phyloP scores from a whole-genome alignment of 2,113 vertebrate genomes.

The Gallinago media region DNA sequence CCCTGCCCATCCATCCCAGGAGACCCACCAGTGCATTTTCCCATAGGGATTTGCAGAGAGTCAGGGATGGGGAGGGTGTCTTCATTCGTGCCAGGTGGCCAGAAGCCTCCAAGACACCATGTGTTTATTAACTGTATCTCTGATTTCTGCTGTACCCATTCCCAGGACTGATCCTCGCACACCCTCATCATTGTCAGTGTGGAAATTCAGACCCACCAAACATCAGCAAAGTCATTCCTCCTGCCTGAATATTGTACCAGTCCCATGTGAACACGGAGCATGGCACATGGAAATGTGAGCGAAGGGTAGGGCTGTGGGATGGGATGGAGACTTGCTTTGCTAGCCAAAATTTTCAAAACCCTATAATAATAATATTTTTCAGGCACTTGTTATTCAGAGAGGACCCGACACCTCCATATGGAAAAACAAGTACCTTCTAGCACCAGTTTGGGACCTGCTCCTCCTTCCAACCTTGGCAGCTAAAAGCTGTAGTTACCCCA shows the following conservation, averaged over 20 bases:
- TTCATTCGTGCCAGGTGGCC: background rate
- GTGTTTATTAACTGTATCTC: background rate
- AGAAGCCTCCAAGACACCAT: background rate
- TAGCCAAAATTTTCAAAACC: background rate
- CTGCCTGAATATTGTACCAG: background rate
- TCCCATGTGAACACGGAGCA: accelerated
- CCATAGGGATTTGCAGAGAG: background rate
- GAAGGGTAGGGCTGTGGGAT: background rate
- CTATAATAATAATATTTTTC: background rate
- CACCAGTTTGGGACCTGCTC: background rate
- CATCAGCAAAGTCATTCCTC: background rate
- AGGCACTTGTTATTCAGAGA: background rate
- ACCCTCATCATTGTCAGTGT: background rate
- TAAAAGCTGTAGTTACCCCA: background rate
- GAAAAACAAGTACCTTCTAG: background rate
- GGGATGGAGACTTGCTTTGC: background rate
- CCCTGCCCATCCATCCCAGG: background rate
- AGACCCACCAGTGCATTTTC: background rate
- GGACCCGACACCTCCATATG: background rate
- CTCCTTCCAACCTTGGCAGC: background rate
- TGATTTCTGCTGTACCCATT: background rate
- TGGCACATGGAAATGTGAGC: accelerated
- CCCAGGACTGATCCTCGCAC: background rate
- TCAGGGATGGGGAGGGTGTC: background rate
- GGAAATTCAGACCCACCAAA: background rate